Evolutionary conservation across 2,797 vertebrate species (phyloP), one percentile per base, ranked within the genome.

Genomic region (Tangara arthus): DNA sequence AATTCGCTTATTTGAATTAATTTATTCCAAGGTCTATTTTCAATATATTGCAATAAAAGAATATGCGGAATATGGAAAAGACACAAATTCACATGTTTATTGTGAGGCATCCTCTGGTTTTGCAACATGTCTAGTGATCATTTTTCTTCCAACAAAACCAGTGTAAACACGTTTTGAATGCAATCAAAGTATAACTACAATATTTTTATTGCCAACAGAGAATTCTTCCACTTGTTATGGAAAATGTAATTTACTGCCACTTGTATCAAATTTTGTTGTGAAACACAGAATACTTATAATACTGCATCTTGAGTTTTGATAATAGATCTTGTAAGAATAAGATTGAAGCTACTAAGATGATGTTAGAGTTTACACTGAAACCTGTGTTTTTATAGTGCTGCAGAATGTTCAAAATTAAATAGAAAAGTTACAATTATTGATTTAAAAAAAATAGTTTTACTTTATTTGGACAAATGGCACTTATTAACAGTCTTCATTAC

Each of bases 71-170:
- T 81, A 61, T 13, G 4, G 35, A 53, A 71, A 76, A 46, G 23
- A 49, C 3, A 49, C 2, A 68, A 56, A 60, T 44, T 72, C 11
- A 66, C 1, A 6, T 0, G 0, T 27, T 57, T 37, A 8, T 42
- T 63, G 6, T 32, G 35, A 64, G 13, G 12, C 6, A 35, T 59
- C 8, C 8, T 73, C 60, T 78, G 14, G 0, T 87, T 91, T 66
- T 63, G 8, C 10, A 66, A 28, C 37, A 52, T 0, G 5, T 21
- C 13, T 50, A 52, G 2, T 5, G 2, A 59, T 22, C 3, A 1
- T 47, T 76, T 44, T 34, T 55, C 14, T 79, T 41, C 21, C 17
- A 15, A 17, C 42, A 50, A 70, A 78, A 34, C 1, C 35, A 75
- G 8, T 23, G 6, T 8, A 46, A 60, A 82, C 60, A 69, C 2